phyloP scores from a whole-genome alignment of 2,797 vertebrate genomes.

The Chromis chromis region DNA sequence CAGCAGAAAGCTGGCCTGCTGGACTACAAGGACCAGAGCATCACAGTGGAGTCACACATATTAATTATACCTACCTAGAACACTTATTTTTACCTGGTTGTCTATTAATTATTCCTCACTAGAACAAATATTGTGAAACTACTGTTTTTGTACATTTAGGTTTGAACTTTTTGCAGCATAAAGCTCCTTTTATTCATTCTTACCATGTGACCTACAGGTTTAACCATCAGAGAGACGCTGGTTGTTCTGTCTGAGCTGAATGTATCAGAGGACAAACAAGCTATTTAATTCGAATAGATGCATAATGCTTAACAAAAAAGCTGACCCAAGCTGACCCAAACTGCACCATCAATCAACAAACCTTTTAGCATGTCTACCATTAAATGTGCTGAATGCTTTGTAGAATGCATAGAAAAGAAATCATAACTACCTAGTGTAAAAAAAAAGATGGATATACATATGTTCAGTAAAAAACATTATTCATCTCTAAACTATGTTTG shows the following conservation, averaged over 20 bases:
- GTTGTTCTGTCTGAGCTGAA: no score
- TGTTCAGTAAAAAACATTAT: no score
- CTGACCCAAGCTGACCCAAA: neutral
- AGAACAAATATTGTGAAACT: neutral
- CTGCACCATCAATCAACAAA: neutral
- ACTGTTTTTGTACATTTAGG: neutral
- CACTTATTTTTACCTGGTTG: no score
- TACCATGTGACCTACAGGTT: no score
- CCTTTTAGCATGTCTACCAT: neutral
- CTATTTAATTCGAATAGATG: neutral
- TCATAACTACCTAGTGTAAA: no score
- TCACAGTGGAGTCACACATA: neutral
- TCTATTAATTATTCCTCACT: no score
- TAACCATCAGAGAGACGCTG: no score
- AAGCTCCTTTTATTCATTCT: neutral
- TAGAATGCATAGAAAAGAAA: no score
- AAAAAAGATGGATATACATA: no score
- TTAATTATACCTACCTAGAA: neutral
- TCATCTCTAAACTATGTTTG: no score
- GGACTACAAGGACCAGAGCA: conserved; percentile 39
- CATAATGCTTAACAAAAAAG: neutral
- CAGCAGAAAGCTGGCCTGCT: conserved; percentile 50
- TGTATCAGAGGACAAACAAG: neutral
- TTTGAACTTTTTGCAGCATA: neutral
- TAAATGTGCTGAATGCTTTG: neutral